Conservation (phyloP, 2,888 invertebrate genomes). For the Panorpa germanica region DNA sequence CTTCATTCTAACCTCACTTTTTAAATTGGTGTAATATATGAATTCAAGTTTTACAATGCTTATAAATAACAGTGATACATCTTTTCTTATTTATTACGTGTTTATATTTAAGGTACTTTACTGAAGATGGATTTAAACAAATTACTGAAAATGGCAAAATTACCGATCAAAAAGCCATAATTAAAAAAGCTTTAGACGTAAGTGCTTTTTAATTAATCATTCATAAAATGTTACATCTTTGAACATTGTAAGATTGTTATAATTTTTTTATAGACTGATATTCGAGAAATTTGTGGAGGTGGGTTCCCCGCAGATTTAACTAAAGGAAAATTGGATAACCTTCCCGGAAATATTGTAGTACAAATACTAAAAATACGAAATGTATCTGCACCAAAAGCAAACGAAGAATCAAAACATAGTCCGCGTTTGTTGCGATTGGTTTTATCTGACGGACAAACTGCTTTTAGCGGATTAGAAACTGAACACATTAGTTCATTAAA, state of each 20-base stretch:
- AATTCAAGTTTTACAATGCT: too few relatives aligned
- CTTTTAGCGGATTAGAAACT: slow-evolving; percentile 60
- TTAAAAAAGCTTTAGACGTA: slow-evolving; percentile 51
- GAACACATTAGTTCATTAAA: slow-evolving; percentile 49
- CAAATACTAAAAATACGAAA: slow-evolving; percentile 81
- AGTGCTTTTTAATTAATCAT: slow-evolving; percentile 20
- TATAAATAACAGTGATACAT: too few relatives aligned
- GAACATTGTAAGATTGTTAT: slow-evolving; percentile 3
- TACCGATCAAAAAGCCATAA: slow-evolving; percentile 39
- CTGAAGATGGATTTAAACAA: slow-evolving; percentile 47
- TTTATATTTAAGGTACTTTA: slow-evolving; percentile 44
- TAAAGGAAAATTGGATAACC: slow-evolving; percentile 28
- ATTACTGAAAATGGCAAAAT: slow-evolving; percentile 42
- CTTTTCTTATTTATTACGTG: slow-evolving; percentile 14
- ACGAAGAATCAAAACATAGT: slow-evolving; percentile 65
- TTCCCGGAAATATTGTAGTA: slow-evolving; percentile 46
- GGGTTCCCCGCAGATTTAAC: slow-evolving; percentile 48
- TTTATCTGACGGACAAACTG: slow-evolving; percentile 67
- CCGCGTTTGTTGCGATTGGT: slow-evolving; percentile 71
- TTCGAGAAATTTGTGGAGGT: slow-evolving; percentile 63
- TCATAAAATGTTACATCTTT: not conserved
- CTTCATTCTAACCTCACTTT: slow-evolving; percentile 2
- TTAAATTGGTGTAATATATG: too few relatives aligned
- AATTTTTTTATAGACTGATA: slow-evolving; percentile 39
- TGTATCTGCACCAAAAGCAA: slow-evolving; percentile 76